Conservation (phyloP, 1,140 invertebrate genomes). For the Drosophila carrolli region DNA sequence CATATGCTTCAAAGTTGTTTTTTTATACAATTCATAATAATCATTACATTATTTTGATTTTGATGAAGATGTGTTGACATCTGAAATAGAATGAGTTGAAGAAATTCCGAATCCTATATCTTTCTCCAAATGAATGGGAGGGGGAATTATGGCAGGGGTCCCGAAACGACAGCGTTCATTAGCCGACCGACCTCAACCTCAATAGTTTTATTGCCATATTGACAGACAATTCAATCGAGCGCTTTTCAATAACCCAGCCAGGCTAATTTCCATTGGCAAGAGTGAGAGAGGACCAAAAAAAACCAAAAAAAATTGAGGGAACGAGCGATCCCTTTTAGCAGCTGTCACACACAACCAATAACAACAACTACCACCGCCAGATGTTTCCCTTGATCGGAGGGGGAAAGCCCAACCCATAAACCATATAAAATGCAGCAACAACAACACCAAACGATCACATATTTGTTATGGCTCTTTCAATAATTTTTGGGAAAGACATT, state of each 20-base stretch:
- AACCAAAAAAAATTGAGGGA: neutral
- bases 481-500: conserved; percentile 51
- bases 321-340: conserved; percentile 66
- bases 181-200: conserved; percentile 45
- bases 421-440: conserved; percentile 66
- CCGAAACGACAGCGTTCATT: conserved; percentile 12
- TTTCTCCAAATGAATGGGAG: too few species aligned
- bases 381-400: conserved; percentile 54
- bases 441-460: conserved; percentile 28
- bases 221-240: conserved; percentile 74
- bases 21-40: too few species aligned
- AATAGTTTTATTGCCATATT: conserved; percentile 74
- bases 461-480: conserved; percentile 78
- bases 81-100: neutral
- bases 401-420: conserved; percentile 64
- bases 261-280: conserved; percentile 40
- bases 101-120: neutral
- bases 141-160: neutral
- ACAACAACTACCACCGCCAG: conserved; percentile 47
- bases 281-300: conserved; percentile 22
- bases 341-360: conserved; percentile 53
- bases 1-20: neutral
- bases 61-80: neutral
- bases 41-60: neutral
- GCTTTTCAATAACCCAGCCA: conserved; percentile 32